Base-by-base conservation (phyloP, 2,113 vertebrate species). In the Podarcis raffonei region DNA sequence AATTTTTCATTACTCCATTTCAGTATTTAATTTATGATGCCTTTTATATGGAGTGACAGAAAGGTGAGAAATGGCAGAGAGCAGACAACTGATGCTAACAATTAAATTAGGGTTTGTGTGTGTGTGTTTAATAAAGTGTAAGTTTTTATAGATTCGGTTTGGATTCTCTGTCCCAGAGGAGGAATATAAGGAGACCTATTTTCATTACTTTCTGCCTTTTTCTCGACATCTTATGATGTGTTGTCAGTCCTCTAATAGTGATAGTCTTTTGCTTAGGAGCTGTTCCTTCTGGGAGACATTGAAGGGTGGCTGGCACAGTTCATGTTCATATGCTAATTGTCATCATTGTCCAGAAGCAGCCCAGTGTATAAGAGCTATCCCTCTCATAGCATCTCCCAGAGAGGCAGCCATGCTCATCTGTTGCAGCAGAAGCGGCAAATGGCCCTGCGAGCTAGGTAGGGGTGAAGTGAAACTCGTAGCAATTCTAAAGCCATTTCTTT, bases 1-100 rank as follows among this genome's bases (percentile, higher is more conserved):
- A 77, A 15, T 83, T 42, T 93, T 93, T 88, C 30, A 79, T 91
- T 93, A 89, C 30, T 90, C n/a, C 30, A 5, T 89, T 85, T 39
- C 13, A 23, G 35, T 82, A 85, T 86, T 91, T 90, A 91, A 92
- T 92, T 91, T 82, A 89, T 82, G 12, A 72, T 76, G 30, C 16
- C 65, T 90, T 84, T 92, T 88, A 25, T 69, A 0, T 0, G 7
- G n/a, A 83, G 39, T 82, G 76, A 81, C 74, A 88, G 79, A 87
- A 89, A 84, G 59, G 59, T 89, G 59, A 92, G 92, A 89, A 89
- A 87, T 3, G 62, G 12, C 68, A 23, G 22, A 79, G 15, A 13
- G 75, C 80, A 89, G 89, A 1, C 71, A 82, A 62, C 2, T 0
- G 0, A 86, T 90, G 6, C 0, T 91, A 57, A 89, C n/a, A 89